Evolutionary conservation across 2,888 invertebrate species (phyloP), one percentile per base, ranked within the genome.

Genomic region (Apodemia mormo): DNA sequence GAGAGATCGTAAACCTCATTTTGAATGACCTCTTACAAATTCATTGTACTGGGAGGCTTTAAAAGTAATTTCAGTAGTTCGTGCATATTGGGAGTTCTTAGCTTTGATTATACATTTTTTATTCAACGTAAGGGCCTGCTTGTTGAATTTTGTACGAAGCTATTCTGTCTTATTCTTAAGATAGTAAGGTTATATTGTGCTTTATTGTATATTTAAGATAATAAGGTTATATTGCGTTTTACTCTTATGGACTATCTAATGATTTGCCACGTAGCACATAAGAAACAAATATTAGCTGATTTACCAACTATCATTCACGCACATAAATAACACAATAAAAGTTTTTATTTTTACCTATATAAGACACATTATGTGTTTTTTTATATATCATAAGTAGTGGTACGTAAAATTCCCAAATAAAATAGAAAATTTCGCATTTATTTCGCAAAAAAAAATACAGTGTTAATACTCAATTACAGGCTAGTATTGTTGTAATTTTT

Each of bases 11-110:
- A 33, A 33, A 30, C 61, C 33, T 61, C 61, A 14, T 33, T 33
- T 61, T 61, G 61, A 61, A 61, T 61, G 61, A 61, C 33, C 30
- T 61, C 64, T 64, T 64, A 64, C 14, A 64, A 64, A 64, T 64
- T 64, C 64, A 64, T 37, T 64, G 64, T 64, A 8, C 33, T 64
- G 33, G 33, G 64, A 37, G 37, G 61, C 61, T 64, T 37, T 64
- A 64, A 64, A 8, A 64, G 61, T 64, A 64, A 64, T 64, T 64
- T 64, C 14, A 5, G 61, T 64, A 64, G 61, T 37, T 64, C 61
- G 61, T 64, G 37, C 37, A 64, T 64, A 64, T 37, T 64, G 61
- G n/a, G 14, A 30, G 61, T 64, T 64, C 37, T 64, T 14, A 64
- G 61, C 61, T 33, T 64, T 64, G 64, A 64, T 37, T 64, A 64